Percentiles rank a stretch among this genome's conserved stretches.
phyloP scores from a whole-genome alignment of 1,140 invertebrate species.

The Subanguina moxae region DNA sequence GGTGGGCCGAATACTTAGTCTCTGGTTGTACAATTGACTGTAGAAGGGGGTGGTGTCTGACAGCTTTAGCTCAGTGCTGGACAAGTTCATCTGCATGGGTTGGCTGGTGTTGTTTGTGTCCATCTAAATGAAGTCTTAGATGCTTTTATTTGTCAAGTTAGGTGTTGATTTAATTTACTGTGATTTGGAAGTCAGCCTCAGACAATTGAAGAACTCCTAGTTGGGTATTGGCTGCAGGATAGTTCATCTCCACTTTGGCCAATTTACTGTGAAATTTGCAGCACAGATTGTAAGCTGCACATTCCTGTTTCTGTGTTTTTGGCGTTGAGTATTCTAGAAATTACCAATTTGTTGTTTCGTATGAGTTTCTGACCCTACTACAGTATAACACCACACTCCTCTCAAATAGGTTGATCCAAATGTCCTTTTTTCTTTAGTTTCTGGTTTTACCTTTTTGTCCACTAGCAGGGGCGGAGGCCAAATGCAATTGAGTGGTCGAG shows the following conservation, averaged over 20 bases:
- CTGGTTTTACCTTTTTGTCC: no score
- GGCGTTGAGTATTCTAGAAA: not conserved
- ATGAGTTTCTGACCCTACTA: no score
- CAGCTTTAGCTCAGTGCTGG: slow-evolving; percentile 17
- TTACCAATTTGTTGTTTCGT: slow-evolving; percentile 2
- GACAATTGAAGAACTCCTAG: slow-evolving; percentile 3
- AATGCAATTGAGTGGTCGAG: no score
- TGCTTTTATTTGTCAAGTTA: no score
- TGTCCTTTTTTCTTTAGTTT: no score
- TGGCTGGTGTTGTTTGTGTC: slow-evolving; percentile 24
- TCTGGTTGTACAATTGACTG: slow-evolving; percentile 31
- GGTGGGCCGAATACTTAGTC: slow-evolving; percentile 20
- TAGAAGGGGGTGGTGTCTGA: slow-evolving; percentile 43
- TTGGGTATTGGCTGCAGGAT: slow-evolving; percentile 15
- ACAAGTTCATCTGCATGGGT: slow-evolving; percentile 31
- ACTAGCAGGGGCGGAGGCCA: no score
- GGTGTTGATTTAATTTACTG: no score
- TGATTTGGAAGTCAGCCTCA: slow-evolving; percentile 3
- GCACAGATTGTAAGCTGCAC: not conserved
- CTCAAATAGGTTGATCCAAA: no score
- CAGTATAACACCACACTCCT: no score
- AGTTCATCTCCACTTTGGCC: slow-evolving; percentile 18
- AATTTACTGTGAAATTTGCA: slow-evolving; percentile 5
- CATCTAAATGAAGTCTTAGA: slow-evolving; percentile 16
- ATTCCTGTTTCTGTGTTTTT: not conserved